These are phyloP conservation scores for Gila orcuttii DNA, from an alignment of 2,113 vertebrate genomes.

Conservation along the genomic window DNA sequence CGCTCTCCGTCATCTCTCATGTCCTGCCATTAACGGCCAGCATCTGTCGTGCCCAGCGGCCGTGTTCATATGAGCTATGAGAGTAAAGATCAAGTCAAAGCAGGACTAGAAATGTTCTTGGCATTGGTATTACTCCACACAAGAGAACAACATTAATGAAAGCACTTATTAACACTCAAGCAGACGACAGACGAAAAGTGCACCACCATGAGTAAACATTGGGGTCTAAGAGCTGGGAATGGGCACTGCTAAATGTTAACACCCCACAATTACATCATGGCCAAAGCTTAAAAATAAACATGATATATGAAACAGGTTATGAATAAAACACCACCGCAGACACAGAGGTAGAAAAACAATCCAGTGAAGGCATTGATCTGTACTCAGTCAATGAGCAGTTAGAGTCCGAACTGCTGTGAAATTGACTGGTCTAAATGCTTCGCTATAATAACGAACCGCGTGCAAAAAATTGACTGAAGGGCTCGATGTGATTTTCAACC, in stretches of 20 bases:
- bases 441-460: background rate
- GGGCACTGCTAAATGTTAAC: slow-evolving; percentile 3
- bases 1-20: background rate
- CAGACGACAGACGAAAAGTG: background rate
- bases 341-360: background rate
- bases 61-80: background rate
- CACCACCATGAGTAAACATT: slow-evolving; percentile 46
- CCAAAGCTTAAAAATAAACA: background rate
- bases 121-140: background rate
- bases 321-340: background rate
- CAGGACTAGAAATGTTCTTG: background rate
- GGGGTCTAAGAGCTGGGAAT: background rate
- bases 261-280: slow-evolving; percentile 20
- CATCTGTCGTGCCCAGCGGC: background rate
- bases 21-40: background rate
- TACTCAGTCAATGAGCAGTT: slow-evolving; percentile 18
- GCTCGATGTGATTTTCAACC: background rate
- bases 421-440: slow-evolving; percentile 30
- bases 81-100: background rate
- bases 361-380: slow-evolving; percentile 12
- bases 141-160: background rate
- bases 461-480: background rate
- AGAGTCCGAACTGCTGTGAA: background rate
- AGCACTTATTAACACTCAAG: background rate
- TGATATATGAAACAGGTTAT: background rate